A percentile compares a stretch with the other conserved stretches of the same genome.
phyloP scores from a whole-genome alignment of 2,888 invertebrate species.

The Quadriops clusia region DNA sequence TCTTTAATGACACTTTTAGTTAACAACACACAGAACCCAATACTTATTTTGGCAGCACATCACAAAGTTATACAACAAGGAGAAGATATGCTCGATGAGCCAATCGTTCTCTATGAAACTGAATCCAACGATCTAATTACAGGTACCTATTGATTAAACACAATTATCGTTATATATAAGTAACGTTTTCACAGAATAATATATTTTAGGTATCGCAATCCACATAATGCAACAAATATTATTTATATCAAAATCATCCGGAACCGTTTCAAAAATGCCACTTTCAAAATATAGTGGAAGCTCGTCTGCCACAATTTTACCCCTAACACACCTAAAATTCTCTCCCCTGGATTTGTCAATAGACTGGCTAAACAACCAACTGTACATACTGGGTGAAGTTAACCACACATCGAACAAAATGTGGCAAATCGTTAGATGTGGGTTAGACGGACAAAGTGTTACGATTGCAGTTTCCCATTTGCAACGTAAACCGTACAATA shows the following conservation, averaged over 20 bases:
- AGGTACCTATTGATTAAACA: slow-evolving; percentile 25
- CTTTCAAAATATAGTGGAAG: slow-evolving; percentile 35
- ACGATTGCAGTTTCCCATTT: slow-evolving; percentile 61
- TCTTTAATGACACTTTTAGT: too few species aligned
- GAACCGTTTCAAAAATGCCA: slow-evolving; percentile 41
- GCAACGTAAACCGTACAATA: slow-evolving; percentile 57
- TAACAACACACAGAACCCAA: slow-evolving; percentile 54
- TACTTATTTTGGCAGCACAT: slow-evolving; percentile 57
- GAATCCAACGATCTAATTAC: slow-evolving; percentile 38
- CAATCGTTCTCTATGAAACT: slow-evolving; percentile 51
- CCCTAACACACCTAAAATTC: slow-evolving; percentile 47
- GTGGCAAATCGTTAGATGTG: slow-evolving; percentile 68
- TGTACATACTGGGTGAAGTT: slow-evolving; percentile 72
- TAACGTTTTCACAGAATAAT: neutral
- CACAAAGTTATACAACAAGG: slow-evolving; percentile 55
- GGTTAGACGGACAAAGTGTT: slow-evolving; percentile 59
- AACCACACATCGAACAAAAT: slow-evolving; percentile 34
- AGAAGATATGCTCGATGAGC: slow-evolving; percentile 55
- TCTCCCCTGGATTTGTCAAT: slow-evolving; percentile 62
- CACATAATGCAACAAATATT: slow-evolving; percentile 61
- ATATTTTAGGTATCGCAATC: slow-evolving; percentile 56
- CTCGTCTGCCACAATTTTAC: slow-evolving; percentile 28
- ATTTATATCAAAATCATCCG: slow-evolving; percentile 67
- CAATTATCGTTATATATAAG: slow-evolving; percentile 1
- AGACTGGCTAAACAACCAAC: slow-evolving; percentile 79